These are phyloP conservation scores for Sericinus montela DNA, from an alignment of 2,888 invertebrate species.

Conservation along the genomic window DNA sequence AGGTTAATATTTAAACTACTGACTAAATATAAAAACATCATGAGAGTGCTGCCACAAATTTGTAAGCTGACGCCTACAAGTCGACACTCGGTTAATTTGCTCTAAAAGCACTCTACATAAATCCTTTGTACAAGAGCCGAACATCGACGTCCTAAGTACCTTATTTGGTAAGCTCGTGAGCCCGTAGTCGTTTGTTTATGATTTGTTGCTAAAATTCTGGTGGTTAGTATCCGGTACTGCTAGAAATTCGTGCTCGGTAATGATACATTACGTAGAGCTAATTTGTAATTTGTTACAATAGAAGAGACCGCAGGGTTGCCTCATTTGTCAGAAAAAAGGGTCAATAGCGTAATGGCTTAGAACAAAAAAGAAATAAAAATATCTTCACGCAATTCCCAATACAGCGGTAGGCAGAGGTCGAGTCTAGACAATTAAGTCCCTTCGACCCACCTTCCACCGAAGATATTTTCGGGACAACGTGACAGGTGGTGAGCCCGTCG, in stretches of 20 bases:
- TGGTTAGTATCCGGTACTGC: slow-evolving; percentile 23
- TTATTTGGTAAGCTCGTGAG: slow-evolving; percentile 70
- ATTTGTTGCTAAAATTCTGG: slow-evolving; percentile 51
- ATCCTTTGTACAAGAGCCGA: slow-evolving; percentile 60
- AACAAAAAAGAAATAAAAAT: no score
- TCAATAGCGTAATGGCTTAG: no score
- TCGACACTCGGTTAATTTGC: slow-evolving; percentile 67
- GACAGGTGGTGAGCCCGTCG: no score
- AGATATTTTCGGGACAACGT: no score
- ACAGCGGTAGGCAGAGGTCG: no score
- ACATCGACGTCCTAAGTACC: slow-evolving; percentile 53
- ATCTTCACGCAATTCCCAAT: no score
- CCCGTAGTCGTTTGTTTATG: slow-evolving; percentile 57
- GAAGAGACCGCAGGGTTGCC: not conserved
- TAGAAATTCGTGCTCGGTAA: slow-evolving; percentile 21
- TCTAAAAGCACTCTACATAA: slow-evolving; percentile 68
- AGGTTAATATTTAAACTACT: not conserved
- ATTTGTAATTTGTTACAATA: slow-evolving; percentile 12
- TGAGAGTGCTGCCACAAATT: slow-evolving; percentile 47
- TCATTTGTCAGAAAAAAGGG: not conserved
- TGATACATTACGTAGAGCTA: slow-evolving; percentile 15
- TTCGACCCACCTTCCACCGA: no score
- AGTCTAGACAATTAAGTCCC: no score
- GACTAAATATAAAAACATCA: slow-evolving; percentile 21
- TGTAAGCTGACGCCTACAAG: slow-evolving; percentile 62